Percentiles rank a stretch among this genome's conserved stretches.
Conservation (phyloP, 23 tunicate genomes). For the Oikopleura albicans region DNA sequence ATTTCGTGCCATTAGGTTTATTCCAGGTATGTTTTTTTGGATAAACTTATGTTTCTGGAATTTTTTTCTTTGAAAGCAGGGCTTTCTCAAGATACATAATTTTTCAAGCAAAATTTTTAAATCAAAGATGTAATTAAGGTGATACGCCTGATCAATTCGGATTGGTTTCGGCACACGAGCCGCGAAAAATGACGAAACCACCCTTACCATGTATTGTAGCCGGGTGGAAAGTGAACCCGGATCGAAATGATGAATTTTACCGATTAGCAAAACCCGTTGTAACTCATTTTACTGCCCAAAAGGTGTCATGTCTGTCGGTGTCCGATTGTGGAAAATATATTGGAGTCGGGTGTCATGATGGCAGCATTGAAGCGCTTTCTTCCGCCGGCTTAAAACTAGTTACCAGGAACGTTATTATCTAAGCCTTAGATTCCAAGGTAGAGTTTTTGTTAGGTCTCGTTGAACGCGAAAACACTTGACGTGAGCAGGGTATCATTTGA, state of each 20-base stretch:
- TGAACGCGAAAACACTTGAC: too few relatives aligned
- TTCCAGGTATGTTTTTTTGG: neutral
- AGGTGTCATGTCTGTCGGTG: neutral
- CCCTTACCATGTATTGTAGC: neutral
- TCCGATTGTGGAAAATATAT: neutral
- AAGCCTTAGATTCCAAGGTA: too few relatives aligned
- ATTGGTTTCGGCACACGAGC: neutral
- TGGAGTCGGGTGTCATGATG: neutral
- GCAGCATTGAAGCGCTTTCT: neutral
- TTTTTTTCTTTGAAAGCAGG: too few relatives aligned
- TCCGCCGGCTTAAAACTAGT: neutral
- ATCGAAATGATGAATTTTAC: neutral
- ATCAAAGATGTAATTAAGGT: neutral
- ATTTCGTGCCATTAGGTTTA: neutral
- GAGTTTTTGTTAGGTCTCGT: too few relatives aligned
- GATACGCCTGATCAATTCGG: neutral
- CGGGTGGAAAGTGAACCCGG: neutral
- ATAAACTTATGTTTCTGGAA: too few relatives aligned
- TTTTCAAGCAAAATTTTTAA: too few relatives aligned
- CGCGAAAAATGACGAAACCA: neutral
- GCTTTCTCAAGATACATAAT: too few relatives aligned
- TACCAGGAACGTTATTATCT: too few relatives aligned
- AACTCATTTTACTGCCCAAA: neutral
- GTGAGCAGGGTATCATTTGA: too few relatives aligned
- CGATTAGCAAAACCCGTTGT: neutral